These are phyloP conservation scores for Pseudomyrmex dendroicus DNA, from an alignment of 1,140 invertebrate species.

Conservation along the genomic window DNA sequence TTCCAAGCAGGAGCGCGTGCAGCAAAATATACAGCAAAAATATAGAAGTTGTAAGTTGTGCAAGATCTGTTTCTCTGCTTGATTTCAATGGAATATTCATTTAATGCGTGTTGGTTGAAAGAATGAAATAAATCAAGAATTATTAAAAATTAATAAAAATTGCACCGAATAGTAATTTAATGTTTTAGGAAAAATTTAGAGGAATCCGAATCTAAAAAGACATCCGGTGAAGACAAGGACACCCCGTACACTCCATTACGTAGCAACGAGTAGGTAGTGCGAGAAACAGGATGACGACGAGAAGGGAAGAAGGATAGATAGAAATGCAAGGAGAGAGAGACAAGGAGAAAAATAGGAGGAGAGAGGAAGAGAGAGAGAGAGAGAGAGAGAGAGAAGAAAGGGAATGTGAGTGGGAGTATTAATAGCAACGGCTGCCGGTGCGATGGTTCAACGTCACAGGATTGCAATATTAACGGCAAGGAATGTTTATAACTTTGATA, in stretches of 20 bases:
- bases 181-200: too few relatives aligned
- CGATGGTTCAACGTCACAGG: conserved; percentile 51
- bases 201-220: not conserved
- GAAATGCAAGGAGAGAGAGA: conserved; percentile 7
- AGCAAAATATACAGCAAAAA: not conserved
- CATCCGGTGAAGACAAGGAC: conserved; percentile 14
- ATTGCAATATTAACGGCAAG: conserved; percentile 66
- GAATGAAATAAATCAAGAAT: not conserved
- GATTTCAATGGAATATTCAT: not conserved
- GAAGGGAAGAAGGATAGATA: conserved; percentile 7
- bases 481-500: conserved; percentile 75
- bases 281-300: conserved; percentile 44
- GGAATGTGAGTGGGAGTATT: conserved; percentile 52
- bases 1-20: not conserved
- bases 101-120: too few relatives aligned
- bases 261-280: conserved; percentile 49
- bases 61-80: not conserved
- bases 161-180: not conserved
- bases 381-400: too few relatives aligned
- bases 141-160: not conserved
- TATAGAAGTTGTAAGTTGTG: not conserved
- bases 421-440: conserved; percentile 54
- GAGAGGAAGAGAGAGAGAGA: not conserved
- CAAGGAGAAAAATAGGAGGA: conserved; percentile 11
- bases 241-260: conserved; percentile 59